Conservation (phyloP, 2,888 invertebrate species). For the Drosophila testacea region DNA sequence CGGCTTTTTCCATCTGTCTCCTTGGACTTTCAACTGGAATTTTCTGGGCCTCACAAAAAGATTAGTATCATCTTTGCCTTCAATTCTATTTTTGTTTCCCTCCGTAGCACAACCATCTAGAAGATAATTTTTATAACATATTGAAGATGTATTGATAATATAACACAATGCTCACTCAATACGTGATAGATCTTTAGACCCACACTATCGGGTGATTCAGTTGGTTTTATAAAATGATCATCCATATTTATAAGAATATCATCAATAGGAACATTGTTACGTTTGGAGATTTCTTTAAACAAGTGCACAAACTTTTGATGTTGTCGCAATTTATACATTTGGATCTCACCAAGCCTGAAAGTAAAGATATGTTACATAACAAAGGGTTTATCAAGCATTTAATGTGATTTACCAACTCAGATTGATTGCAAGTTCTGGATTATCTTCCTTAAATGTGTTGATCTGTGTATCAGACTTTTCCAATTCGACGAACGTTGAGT, state of each 20-base stretch:
- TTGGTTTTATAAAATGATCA: slow-evolving; percentile 64
- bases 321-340: slow-evolving; percentile 73
- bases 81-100: slow-evolving; percentile 16
- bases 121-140: background rate
- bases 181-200: slow-evolving; percentile 76
- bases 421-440: slow-evolving; percentile 75
- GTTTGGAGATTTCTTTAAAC: slow-evolving; percentile 74
- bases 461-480: background rate
- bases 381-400: background rate
- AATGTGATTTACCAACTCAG: slow-evolving; percentile 62
- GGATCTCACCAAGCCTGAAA: slow-evolving; percentile 73
- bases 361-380: background rate
- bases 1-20: slow-evolving; percentile 77
- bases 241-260: slow-evolving; percentile 75
- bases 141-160: background rate
- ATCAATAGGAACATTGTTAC: slow-evolving; percentile 65
- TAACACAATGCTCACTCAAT: slow-evolving; percentile 65
- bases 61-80: slow-evolving; percentile 12
- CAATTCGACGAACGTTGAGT: background rate
- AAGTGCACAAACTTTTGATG: slow-evolving; percentile 80
- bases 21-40: slow-evolving; percentile 82
- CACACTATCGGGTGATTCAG: slow-evolving; percentile 79
- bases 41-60: slow-evolving; percentile 48
- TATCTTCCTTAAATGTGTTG: slow-evolving; percentile 66
- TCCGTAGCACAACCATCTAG: slow-evolving; percentile 71